Evolutionary conservation across 2,797 vertebrate genomes (phyloP), one percentile per base, ranked within the genome.

Genomic region (Setipinna tenuifilis): DNA sequence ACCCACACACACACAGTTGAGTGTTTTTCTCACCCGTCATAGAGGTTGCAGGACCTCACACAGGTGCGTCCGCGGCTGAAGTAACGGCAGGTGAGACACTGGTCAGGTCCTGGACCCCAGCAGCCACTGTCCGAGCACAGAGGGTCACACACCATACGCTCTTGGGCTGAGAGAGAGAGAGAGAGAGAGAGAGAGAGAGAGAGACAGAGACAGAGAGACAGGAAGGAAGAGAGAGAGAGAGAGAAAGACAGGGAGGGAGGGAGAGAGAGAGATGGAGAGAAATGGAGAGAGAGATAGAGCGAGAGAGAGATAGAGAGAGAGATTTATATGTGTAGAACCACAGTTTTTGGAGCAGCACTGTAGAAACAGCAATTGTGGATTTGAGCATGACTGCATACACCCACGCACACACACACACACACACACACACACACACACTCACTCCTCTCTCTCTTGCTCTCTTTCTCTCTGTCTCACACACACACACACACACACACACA

Each of bases 41-140:
- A 98, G 21, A 99, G 96, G 88, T 97, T 96, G 91, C 98, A 99
- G 50, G 97, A 96, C 54, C 97, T 95, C 0, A 99, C 95, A 83
- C 98, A 99, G 80, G 94, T 95, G 84, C 95, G 96, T 14, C 97
- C 97, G 2, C 98, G 92, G 88, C 97, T 96, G 95, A 97, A 99
- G 84, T 91, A 96, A 19, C 96, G 94, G 88, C 98, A 99, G 46
- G 96, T 97, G 2, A 99, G 95, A 89, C 98, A 99, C 89, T 99
- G 98, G 90, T 98, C 96, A 0, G 97, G 95, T 0, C 98, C 98
- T 0, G 97, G 96, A 0, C 98, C 98, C 98, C 98, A 99, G 48
- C 98, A 99, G 9, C 98, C 98, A 0, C 96, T 94, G 0, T 92
- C 96, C 0, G 98, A 99, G 90, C 98, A 99, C 89, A 99, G 93